Evolutionary conservation across 2,113 vertebrate genomes (phyloP).

Genomic region (Trichomycterus rosablanca): DNA sequence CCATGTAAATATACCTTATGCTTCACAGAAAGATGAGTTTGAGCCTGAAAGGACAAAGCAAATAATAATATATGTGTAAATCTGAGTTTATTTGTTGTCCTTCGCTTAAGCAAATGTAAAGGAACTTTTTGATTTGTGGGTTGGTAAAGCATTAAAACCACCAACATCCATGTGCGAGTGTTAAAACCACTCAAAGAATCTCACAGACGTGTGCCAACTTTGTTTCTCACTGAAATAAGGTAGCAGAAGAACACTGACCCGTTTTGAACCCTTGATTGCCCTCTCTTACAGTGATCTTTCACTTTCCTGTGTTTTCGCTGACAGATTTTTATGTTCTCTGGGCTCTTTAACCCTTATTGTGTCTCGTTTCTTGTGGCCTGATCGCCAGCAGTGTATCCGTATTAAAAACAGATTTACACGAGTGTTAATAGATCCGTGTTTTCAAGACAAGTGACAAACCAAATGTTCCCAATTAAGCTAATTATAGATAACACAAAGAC

Average conservation of each 20-base stretch:
- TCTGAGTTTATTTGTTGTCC: neutral
- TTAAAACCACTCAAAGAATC: slow-evolving; percentile 58
- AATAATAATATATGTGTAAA: neutral
- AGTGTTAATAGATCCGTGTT: no score
- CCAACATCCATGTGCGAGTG: slow-evolving; percentile 29
- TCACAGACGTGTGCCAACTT: slow-evolving; percentile 53
- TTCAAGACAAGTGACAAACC: no score
- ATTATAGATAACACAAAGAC: no score
- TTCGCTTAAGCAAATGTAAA: slow-evolving; percentile 1
- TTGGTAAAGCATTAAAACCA: slow-evolving; percentile 18
- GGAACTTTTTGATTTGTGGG: slow-evolving; percentile 2
- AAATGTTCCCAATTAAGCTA: no score
- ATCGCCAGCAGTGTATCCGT: no score
- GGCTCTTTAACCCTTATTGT: no score
- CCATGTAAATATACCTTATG: neutral
- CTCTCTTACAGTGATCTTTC: slow-evolving; percentile 4
- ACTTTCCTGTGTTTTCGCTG: neutral
- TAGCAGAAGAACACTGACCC: slow-evolving; percentile 5
- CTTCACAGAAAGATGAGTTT: slow-evolving; percentile 5
- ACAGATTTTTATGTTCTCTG: no score
- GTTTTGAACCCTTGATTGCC: slow-evolving; percentile 9
- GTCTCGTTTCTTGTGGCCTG: no score
- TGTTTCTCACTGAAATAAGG: slow-evolving; percentile 16
- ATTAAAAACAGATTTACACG: no score
- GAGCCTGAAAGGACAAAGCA: no score